These are phyloP conservation scores for Orthochromis indermauri DNA, from an alignment of 2,113 vertebrate species.

Conservation along the genomic window DNA sequence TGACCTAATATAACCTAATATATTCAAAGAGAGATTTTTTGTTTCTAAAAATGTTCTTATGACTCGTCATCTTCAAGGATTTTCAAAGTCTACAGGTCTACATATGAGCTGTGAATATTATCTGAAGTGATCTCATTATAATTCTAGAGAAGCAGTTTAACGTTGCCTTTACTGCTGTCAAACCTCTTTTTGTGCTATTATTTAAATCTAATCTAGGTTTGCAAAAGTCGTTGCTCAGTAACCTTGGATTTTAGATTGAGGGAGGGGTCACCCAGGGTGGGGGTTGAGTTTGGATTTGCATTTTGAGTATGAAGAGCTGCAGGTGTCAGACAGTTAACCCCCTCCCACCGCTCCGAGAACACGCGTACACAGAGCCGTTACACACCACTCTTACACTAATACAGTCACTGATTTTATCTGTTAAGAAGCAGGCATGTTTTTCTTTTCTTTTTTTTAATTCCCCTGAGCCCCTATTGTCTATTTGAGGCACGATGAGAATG, in stretches of 20 bases:
- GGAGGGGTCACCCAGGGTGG: constrained; percentile 30
- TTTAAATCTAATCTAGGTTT: constrained; percentile 48
- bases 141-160: not conserved
- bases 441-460: constrained; percentile 9
- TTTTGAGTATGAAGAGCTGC: constrained; percentile 67
- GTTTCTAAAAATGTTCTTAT: not conserved
- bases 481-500: constrained; percentile 28
- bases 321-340: constrained; percentile 63
- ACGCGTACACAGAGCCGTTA: constrained; percentile 27
- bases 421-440: constrained; percentile 22
- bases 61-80: not conserved
- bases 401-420: constrained; percentile 52
- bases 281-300: constrained; percentile 54
- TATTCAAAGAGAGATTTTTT: not conserved
- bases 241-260: constrained; percentile 38
- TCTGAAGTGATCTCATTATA: not conserved
- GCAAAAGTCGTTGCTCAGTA: constrained; percentile 50
- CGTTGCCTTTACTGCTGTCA: not conserved
- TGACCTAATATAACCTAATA: not conserved
- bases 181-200: constrained; percentile 3
- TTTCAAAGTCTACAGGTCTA: not conserved
- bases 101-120: not conserved
- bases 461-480: constrained; percentile 19
- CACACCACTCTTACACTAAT: constrained; percentile 14
- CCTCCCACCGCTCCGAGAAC: not conserved